Evolutionary conservation across 2,888 invertebrate species (phyloP).

Genomic region (Tenthredo amoena): DNA sequence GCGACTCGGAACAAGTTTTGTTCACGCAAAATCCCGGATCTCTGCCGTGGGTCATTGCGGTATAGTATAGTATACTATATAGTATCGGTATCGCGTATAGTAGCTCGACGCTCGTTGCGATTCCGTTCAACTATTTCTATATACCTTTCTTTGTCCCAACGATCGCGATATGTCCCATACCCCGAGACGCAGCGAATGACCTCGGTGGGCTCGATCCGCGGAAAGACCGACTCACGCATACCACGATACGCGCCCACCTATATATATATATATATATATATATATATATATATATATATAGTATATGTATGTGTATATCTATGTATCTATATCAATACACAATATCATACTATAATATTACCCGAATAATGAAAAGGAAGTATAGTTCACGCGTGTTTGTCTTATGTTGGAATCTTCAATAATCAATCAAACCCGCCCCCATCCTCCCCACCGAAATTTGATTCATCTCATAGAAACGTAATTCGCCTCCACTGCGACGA

Average conservation of each 20-base stretch:
- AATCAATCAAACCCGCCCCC: background rate
- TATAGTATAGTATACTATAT: conserved; percentile 1
- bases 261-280: too few relatives aligned
- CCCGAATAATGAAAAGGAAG: background rate
- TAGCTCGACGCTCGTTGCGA: background rate
- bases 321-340: too few relatives aligned
- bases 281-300: too few relatives aligned
- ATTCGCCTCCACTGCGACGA: background rate
- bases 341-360: background rate
- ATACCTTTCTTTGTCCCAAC: background rate
- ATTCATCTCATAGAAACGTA: background rate
- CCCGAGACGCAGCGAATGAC: background rate
- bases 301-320: too few relatives aligned
- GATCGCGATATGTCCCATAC: background rate
- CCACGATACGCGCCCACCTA: background rate
- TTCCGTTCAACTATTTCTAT: conserved; percentile 5
- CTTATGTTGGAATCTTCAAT: background rate
- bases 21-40: conserved; percentile 37
- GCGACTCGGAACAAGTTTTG: conserved; percentile 15
- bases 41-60: background rate
- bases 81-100: too few relatives aligned
- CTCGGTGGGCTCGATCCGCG: background rate
- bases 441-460: background rate
- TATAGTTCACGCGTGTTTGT: background rate
- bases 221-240: background rate